These are phyloP conservation scores for Hippolais icterina DNA, from an alignment of 2,113 vertebrate genomes.

Conservation along the genomic window DNA sequence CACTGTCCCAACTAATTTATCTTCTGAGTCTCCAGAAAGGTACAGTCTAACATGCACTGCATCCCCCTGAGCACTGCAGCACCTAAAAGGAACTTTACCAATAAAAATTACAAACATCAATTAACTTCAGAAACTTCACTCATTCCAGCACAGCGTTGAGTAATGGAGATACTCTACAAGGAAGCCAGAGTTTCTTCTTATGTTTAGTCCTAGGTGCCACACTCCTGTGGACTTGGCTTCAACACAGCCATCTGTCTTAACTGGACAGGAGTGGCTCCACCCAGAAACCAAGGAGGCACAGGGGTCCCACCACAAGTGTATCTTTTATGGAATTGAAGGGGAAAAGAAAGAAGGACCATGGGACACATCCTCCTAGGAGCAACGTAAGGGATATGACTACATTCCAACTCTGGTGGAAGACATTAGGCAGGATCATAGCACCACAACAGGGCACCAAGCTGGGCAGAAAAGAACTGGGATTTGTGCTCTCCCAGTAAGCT, in stretches of 20 bases:
- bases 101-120: not conserved
- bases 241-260: not conserved
- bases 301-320: not conserved
- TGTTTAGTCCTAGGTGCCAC: not conserved
- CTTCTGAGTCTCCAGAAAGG: not conserved
- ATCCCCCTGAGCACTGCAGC: not conserved
- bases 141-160: not conserved
- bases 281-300: not conserved
- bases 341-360: not conserved
- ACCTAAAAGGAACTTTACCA: not conserved
- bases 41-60: not conserved
- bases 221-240: not conserved
- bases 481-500: not conserved
- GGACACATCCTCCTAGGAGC: not conserved
- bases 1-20: not conserved
- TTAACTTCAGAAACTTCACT: not conserved
- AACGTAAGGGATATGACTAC: not conserved
- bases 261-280: not conserved
- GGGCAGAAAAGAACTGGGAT: not conserved
- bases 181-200: not conserved
- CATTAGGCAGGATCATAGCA: not conserved
- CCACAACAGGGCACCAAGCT: not conserved
- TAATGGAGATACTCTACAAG: not conserved
- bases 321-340: too few species aligned
- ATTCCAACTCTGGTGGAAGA: not conserved